Evolutionary conservation across 2,888 invertebrate genomes (phyloP), one percentile per base, ranked within the genome.

Genomic region (Dryobotodes eremita): DNA sequence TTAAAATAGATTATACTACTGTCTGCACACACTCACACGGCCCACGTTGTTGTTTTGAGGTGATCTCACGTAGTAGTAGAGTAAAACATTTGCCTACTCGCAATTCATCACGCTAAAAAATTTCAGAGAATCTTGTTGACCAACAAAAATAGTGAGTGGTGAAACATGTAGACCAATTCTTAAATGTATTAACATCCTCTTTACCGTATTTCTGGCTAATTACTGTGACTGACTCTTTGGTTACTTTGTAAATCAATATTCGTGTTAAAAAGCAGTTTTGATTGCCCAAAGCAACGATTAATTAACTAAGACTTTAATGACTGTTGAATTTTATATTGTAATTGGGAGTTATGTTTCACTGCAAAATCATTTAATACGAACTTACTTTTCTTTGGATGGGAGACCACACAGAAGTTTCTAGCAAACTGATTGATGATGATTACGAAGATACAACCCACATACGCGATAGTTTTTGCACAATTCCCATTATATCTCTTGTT

Each of bases 1-100:
- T 95, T 94, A 95, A 96, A 96, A 96, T 96, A 96, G 96, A 95
- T 93, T 91, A 85, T 84, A 83, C 73, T 85, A 84, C 89, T 88
- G 88, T 81, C 80, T 80, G 86, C 80, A 78, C 77, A 75, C 75
- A 82, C 79, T 79, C 84, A 71, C 80, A 70, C 88, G 55, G 72
- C 86, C 87, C 83, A 88, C 90, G 84, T 71, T 83, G 84, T 80
- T 83, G 83, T 89, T 89, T 89, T 89, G 84, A 84, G 87, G 90
- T 87, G 86, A 82, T 77, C 83, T 84, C 81, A 81, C 82, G 74
- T 81, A 76, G 76, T 79, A 86, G 42, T 77, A 71, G 76, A 79
- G 77, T 79, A 73, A n/a, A 84, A 80, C 72, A 82, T 80, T 85
- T 86, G 70, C 59, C 69, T 73, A 74, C 62, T 66, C 76, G 73